Percentiles rank a stretch among this genome's conserved stretches.
These are phyloP conservation scores for Mormoops blainvillei DNA, from an alignment of 2,113 vertebrate genomes.

Conservation along the genomic window DNA sequence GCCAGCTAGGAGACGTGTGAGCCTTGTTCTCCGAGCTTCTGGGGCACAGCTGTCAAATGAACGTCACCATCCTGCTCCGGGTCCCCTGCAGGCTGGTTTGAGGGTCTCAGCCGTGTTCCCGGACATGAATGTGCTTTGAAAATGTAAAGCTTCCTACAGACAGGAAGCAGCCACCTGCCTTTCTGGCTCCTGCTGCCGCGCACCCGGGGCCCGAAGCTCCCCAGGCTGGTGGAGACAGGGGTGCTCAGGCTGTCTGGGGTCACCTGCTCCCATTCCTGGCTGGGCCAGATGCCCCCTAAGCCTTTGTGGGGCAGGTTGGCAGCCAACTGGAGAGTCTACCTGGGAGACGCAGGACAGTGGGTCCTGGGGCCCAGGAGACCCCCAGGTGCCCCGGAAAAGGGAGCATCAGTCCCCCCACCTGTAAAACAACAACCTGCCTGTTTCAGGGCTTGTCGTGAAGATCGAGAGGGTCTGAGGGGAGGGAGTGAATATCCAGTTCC, in stretches of 20 bases:
- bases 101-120: background rate
- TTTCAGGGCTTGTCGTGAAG: background rate
- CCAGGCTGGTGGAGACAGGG: background rate
- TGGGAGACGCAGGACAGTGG: background rate
- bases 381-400: background rate
- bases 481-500: background rate
- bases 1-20: background rate
- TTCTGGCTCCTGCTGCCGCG: background rate
- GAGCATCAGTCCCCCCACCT: background rate
- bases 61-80: accelerated
- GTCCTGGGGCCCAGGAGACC: background rate
- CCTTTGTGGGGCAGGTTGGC: background rate
- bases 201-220: background rate
- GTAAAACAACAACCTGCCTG: background rate
- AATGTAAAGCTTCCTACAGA: background rate
- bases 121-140: background rate
- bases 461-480: accelerated
- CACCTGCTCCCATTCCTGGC: background rate
- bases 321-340: background rate
- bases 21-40: background rate
- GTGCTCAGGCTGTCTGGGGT: background rate
- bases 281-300: no score
- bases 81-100: background rate
- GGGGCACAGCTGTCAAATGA: accelerated
- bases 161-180: background rate